phyloP scores from a whole-genome alignment of 2,888 invertebrate genomes.

The Heteropelma amictum region DNA sequence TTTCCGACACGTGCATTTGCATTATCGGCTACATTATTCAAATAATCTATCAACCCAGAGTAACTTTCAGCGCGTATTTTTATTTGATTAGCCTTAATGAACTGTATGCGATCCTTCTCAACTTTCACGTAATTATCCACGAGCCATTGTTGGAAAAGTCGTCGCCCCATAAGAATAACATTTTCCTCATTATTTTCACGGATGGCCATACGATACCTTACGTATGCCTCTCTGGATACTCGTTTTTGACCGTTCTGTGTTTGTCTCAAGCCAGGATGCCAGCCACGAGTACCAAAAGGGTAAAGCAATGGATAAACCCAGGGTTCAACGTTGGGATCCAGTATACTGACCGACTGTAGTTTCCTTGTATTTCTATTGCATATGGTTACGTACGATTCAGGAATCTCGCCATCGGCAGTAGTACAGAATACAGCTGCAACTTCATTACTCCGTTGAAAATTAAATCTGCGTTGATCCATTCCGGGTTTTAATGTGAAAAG shows the following conservation, averaged over 20 bases:
- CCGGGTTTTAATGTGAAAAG: constrained; percentile 31
- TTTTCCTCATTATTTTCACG: constrained; percentile 21
- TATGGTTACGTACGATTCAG: constrained; percentile 36
- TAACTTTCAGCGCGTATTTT: no score
- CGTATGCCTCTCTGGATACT: constrained; percentile 37
- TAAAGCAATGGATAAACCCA: constrained; percentile 38
- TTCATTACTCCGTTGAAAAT: constrained; percentile 44
- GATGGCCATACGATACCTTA: constrained; percentile 41
- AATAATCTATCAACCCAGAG: no score
- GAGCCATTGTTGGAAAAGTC: constrained; percentile 36
- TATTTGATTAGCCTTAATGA: no score
- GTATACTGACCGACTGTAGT: constrained; percentile 23
- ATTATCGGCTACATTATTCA: no score
- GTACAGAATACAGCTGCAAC: constrained; percentile 45
- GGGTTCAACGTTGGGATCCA: no score
- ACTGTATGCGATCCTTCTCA: no score
- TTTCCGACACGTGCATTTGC: no score
- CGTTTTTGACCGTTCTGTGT: no score
- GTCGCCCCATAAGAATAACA: constrained; percentile 23
- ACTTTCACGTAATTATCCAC: no score
- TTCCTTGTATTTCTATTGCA: constrained; percentile 44
- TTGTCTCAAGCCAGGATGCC: constrained; percentile 21
- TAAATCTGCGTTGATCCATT: constrained; percentile 48
- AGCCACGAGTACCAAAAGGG: constrained; percentile 45
- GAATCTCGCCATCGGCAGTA: constrained; percentile 35